These are phyloP conservation scores for Epizoanthus stellaris DNA, from an alignment of 92 coral and sea anemone genomes.

Conservation along the genomic window DNA sequence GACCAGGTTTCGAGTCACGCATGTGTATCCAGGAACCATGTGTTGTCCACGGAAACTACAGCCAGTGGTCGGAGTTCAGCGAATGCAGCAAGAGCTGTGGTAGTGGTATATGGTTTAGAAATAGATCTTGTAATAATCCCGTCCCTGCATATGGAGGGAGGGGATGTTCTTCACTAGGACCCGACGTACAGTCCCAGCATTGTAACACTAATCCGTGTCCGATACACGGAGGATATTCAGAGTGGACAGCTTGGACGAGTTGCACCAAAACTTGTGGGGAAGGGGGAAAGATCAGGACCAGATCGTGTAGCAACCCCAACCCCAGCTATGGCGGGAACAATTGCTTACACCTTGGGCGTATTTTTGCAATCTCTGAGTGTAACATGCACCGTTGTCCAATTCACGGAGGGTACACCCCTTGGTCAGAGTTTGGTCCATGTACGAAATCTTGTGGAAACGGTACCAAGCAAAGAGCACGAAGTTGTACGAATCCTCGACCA, in stretches of 20 bases:
- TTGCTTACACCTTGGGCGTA: constrained; percentile 63
- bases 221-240: constrained; percentile 66
- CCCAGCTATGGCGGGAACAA: constrained; percentile 75
- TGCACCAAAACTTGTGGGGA: constrained; percentile 74
- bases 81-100: constrained; percentile 68
- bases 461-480: constrained; percentile 46
- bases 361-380: constrained; percentile 37
- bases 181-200: constrained; percentile 11
- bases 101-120: constrained; percentile 48
- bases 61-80: constrained; percentile 66
- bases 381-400: constrained; percentile 49
- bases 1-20: constrained; percentile 53
- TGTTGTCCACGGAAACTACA: constrained; percentile 57
- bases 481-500: constrained; percentile 74
- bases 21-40: constrained; percentile 61
- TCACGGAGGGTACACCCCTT: constrained; percentile 50
- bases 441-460: constrained; percentile 48
- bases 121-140: constrained; percentile 66
- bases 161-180: constrained; percentile 61
- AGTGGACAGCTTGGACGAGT: constrained; percentile 70
- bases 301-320: constrained; percentile 71
- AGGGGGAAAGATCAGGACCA: constrained; percentile 62
- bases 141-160: constrained; percentile 64
- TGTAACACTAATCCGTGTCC: constrained; percentile 84
- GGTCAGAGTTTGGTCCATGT: constrained; percentile 56